These are phyloP conservation scores for Hephaestus fuliginosus DNA, from an alignment of 2,797 vertebrate species.

Conservation along the genomic window DNA sequence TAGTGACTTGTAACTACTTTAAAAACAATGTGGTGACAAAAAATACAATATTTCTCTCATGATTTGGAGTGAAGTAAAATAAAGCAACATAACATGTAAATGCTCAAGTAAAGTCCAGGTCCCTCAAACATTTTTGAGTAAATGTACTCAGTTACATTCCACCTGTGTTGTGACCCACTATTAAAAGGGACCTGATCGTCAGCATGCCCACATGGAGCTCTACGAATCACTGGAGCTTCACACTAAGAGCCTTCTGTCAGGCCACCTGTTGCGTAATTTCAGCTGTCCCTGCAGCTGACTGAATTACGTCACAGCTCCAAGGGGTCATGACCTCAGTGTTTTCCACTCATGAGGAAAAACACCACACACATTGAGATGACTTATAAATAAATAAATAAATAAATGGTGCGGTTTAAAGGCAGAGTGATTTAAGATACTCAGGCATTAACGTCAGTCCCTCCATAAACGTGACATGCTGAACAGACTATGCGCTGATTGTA, in stretches of 20 bases:
- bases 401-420: background rate
- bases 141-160: background rate
- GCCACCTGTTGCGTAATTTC: slow-evolving; percentile 57
- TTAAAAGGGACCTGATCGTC: background rate
- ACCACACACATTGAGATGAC: background rate
- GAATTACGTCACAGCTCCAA: slow-evolving; percentile 50
- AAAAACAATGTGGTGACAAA: background rate
- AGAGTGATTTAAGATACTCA: background rate
- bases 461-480: background rate
- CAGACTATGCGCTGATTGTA: background rate
- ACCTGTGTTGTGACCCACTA: background rate
- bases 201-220: slow-evolving; percentile 2
- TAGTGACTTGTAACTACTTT: background rate
- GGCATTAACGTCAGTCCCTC: background rate
- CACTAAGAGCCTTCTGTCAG: slow-evolving; percentile 40
- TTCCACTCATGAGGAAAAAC: slow-evolving; percentile 23
- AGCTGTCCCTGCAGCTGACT: slow-evolving; percentile 58
- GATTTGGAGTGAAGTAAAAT: background rate
- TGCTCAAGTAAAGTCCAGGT: background rate
- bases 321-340: slow-evolving; percentile 35
- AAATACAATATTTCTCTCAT: background rate
- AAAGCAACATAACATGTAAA: background rate
- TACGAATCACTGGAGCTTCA: slow-evolving; percentile 28
- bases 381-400: background rate
- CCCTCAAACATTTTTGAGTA: background rate